phyloP scores from a whole-genome alignment of 2,797 vertebrate genomes.

The Eulemur mongoz region DNA sequence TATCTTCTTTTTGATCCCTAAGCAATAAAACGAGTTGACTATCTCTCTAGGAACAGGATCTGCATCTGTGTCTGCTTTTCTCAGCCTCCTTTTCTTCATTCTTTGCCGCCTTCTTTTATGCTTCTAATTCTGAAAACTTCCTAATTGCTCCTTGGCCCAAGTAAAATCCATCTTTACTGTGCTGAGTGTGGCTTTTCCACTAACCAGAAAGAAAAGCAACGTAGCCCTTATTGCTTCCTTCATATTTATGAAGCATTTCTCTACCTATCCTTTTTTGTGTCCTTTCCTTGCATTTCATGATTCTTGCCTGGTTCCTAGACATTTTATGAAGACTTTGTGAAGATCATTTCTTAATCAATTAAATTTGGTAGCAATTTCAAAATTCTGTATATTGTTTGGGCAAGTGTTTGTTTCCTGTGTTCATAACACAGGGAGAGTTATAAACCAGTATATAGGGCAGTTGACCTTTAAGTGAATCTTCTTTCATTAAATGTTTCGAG shows the following conservation, averaged over 20 bases:
- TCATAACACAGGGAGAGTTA: neutral
- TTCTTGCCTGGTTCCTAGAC: neutral
- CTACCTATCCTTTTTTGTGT: neutral
- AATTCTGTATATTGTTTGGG: neutral
- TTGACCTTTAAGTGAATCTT: slow-evolving; percentile 1
- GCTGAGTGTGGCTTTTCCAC: neutral
- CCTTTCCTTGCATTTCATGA: neutral
- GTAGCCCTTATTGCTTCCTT: neutral
- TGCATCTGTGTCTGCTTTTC: neutral
- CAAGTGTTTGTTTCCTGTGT: neutral
- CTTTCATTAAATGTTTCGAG: neutral
- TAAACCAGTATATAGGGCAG: neutral
- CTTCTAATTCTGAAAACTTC: neutral
- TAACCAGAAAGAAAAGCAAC: neutral
- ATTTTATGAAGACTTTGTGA: neutral
- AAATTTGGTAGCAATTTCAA: slow-evolving; percentile 21
- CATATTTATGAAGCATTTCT: neutral
- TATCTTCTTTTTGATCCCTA: slow-evolving; percentile 72
- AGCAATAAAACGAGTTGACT: slow-evolving; percentile 74
- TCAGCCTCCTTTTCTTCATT: neutral
- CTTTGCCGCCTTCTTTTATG: neutral
- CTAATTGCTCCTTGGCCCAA: neutral
- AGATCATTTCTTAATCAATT: slow-evolving; percentile 15
- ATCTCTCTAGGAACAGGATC: slow-evolving; percentile 10
- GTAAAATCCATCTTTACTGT: too few species aligned